A percentile compares a stretch with the other conserved stretches of the same genome.
These are phyloP conservation scores for Pinna nobilis DNA, from an alignment of 1,140 invertebrate species.

Conservation along the genomic window DNA sequence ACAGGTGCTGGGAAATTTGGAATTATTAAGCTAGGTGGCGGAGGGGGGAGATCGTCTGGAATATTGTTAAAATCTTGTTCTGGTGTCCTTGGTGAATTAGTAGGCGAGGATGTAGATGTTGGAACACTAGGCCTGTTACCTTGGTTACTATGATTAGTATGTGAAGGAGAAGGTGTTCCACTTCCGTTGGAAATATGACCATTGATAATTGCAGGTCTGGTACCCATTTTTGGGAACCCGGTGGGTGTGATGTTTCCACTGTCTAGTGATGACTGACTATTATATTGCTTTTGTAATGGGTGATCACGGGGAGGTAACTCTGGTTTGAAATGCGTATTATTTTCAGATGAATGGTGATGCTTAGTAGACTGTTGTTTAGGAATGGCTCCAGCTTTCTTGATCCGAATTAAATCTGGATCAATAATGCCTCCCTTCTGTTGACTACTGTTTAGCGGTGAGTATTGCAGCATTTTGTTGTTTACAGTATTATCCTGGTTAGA, in stretches of 20 bases:
- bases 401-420: not conserved
- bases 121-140: too few relatives aligned
- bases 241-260: not conserved
- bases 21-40: not conserved
- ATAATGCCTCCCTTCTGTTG: not conserved
- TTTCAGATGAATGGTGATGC: too few relatives aligned
- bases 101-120: not conserved
- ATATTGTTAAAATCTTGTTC: too few relatives aligned
- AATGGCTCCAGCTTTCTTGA: not conserved
- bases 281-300: not conserved
- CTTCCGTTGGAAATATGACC: not conserved
- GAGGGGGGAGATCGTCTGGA: not conserved
- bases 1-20: too few relatives aligned
- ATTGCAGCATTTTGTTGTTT: not conserved
- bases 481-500: not conserved
- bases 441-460: constrained; percentile 7
- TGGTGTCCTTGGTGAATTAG: too few relatives aligned
- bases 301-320: constrained; percentile 14
- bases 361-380: not conserved
- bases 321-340: not conserved
- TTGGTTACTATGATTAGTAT: not conserved
- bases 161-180: not conserved
- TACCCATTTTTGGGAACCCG: constrained; percentile 8
- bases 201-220: constrained; percentile 1
- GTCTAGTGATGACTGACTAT: constrained; percentile 9